Evolutionary conservation across 2,888 invertebrate genomes (phyloP), one percentile per base, ranked within the genome.

Genomic region (Sinotaia quadrata): DNA sequence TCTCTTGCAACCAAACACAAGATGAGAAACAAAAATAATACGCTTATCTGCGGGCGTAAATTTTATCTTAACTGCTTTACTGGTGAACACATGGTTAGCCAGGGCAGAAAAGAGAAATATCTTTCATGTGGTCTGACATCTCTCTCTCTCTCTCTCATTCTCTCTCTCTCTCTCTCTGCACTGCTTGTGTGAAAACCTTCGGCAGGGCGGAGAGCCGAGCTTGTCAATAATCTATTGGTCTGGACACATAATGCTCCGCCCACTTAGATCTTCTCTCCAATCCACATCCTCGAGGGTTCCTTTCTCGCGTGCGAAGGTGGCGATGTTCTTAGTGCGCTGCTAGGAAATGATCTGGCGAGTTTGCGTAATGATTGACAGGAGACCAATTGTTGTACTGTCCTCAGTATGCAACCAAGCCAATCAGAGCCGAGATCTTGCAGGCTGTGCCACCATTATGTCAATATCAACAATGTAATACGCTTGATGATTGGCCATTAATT

Each of bases 401-500:
- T 49, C 57, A 63, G 61, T 54, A 54, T 33, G 52, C 58, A 36
- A 12, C 47, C 49, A 34, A 58, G 57, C 74, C 77, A 74, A 77
- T 75, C 71, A 69, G 70, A 67, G 73, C 49, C 58, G 65, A 54
- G 67, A 68, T 71, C 62, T 60, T 66, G 36, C 47, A 67, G 73
- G 66, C 63, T 54, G 68, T 59, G 75, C 75, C 75, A 74, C 71
- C 74, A 75, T 79, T 75, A 76, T 80, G 78, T 77, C 78, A 78
- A 77, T 77, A 78, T 78, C 78, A 76, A 76, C 78, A 78, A 76
- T 74, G 78, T 74, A 74, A 74, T 76, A 71, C 71, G 73, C 67
- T 59, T 65, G 58, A 67, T 78, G 79, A 81, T 81, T 81, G 81
- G 81, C 77, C 71, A 71, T 74, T 78, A 74, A 75, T 76, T 73